These are phyloP conservation scores for Nematopogon swammerdamellus DNA, from an alignment of 2,888 invertebrate species.

Conservation along the genomic window DNA sequence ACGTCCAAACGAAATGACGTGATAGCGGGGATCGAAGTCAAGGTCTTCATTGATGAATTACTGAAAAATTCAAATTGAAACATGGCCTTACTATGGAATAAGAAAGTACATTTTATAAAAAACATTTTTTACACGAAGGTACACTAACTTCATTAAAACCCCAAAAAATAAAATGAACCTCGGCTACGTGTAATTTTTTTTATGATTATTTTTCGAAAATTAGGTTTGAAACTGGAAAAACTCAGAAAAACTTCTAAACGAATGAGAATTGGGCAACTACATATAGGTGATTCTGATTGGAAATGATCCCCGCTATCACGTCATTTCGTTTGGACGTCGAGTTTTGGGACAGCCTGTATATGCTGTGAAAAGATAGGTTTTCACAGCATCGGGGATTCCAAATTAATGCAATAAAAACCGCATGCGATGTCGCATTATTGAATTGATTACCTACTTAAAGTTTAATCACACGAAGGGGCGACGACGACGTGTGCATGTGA, in stretches of 20 bases:
- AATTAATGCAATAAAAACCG: too few species aligned
- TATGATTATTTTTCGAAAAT: background rate
- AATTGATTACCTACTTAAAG: too few species aligned
- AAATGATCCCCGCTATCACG: background rate
- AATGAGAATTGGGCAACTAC: background rate
- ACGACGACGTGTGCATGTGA: too few species aligned
- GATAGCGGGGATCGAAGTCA: background rate
- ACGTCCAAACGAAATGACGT: background rate
- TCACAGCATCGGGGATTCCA: too few species aligned
- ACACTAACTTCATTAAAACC: background rate
- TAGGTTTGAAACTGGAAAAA: background rate
- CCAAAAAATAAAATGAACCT: background rate
- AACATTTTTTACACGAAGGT: background rate
- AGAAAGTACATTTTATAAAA: background rate
- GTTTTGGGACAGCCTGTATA: slow-evolving; percentile 1
- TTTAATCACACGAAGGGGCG: too few species aligned
- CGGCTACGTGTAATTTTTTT: too few species aligned
- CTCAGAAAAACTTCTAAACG: background rate
- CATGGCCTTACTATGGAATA: background rate
- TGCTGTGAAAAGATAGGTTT: too few species aligned
- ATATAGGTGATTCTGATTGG: background rate
- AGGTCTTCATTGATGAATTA: too few species aligned
- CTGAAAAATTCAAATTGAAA: too few species aligned
- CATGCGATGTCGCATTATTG: too few species aligned
- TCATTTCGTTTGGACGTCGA: slow-evolving; percentile 1